phyloP scores from a whole-genome alignment of 1,140 invertebrate genomes.

The Asobara japonica region DNA sequence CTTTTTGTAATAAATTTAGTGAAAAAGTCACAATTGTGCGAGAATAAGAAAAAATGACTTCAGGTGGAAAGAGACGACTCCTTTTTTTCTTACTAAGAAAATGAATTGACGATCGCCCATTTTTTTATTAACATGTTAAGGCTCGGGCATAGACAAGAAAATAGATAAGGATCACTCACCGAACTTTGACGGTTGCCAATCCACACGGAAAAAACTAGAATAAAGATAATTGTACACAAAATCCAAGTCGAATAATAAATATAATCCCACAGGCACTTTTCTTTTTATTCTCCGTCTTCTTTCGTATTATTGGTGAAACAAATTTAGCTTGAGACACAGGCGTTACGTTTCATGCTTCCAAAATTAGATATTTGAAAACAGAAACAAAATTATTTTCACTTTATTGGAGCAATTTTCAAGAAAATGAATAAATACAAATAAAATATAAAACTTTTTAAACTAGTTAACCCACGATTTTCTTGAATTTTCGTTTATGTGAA shows the following conservation, averaged over 20 bases:
- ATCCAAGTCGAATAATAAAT: background rate
- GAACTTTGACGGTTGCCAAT: background rate
- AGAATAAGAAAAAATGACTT: background rate
- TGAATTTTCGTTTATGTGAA: conserved; percentile 1
- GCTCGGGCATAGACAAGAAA: background rate
- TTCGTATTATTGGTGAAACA: background rate
- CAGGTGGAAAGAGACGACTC: too few species aligned
- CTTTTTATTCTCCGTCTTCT: background rate
- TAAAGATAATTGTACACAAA: background rate
- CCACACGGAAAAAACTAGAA: background rate
- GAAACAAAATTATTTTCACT: background rate
- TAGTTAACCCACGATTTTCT: background rate
- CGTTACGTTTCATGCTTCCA: background rate
- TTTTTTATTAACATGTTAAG: background rate
- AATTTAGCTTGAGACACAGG: background rate
- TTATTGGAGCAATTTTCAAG: background rate
- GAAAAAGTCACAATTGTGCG: too few species aligned
- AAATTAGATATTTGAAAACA: background rate
- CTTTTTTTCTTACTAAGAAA: background rate
- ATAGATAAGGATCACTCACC: background rate
- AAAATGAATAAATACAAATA: background rate
- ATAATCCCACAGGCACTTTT: background rate
- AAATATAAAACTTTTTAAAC: background rate
- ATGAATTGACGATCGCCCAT: background rate
- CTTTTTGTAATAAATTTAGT: too few species aligned